Evolutionary conservation across 2,888 invertebrate species (phyloP).

Genomic region (Sinohyriopsis cumingii): DNA sequence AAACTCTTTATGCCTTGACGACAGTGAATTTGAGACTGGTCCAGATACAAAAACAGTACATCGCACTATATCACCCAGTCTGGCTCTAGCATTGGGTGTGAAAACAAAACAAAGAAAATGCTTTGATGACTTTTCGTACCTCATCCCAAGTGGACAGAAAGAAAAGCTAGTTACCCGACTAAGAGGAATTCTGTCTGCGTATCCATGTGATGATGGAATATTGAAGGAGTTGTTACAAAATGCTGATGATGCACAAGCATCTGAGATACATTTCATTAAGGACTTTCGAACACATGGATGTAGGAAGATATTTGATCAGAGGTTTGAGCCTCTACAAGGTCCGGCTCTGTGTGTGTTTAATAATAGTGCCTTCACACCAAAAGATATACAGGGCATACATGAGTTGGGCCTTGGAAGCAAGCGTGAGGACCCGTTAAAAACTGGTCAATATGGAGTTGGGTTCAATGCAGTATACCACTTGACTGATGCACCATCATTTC

Average conservation of each 20-base stretch:
- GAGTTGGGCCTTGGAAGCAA: conserved; percentile 55
- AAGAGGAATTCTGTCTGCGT: conserved; percentile 52
- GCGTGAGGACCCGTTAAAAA: conserved; percentile 48
- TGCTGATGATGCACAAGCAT: conserved; percentile 59
- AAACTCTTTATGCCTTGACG: conserved; percentile 45
- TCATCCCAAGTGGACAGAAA: conserved; percentile 59
- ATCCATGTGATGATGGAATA: conserved; percentile 57
- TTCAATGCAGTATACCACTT: conserved; percentile 61
- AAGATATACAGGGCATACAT: conserved; percentile 53
- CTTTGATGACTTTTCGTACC: neutral
- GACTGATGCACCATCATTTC: conserved; percentile 56
- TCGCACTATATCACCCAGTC: conserved; percentile 38
- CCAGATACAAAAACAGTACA: conserved; percentile 27
- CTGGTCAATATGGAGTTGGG: conserved; percentile 61
- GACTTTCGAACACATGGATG: conserved; percentile 41
- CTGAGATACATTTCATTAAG: conserved; percentile 57
- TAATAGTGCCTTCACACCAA: conserved; percentile 46
- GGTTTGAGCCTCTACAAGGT: conserved; percentile 53
- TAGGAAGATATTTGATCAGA: conserved; percentile 25
- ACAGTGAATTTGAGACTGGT: conserved; percentile 39
- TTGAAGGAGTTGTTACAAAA: conserved; percentile 64
- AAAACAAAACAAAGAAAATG: conserved; percentile 15
- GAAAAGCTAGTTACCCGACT: conserved; percentile 56
- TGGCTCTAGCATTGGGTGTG: conserved; percentile 47
- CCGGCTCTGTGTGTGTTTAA: conserved; percentile 57